Conservation (phyloP, 2,888 invertebrate species). For the Drosophila merina region DNA sequence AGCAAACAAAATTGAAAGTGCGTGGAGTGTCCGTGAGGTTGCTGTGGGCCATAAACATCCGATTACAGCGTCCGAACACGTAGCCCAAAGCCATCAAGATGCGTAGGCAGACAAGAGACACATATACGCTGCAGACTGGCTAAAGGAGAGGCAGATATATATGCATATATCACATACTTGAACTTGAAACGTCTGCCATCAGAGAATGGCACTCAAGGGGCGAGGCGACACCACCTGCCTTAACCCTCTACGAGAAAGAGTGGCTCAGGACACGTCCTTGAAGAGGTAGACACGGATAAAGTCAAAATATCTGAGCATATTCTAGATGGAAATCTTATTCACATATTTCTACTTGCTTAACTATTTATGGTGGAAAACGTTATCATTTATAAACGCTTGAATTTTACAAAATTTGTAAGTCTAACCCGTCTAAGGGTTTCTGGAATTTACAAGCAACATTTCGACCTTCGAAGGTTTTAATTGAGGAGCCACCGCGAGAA, state of each 20-base stretch:
- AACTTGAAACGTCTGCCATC: slow-evolving; percentile 39
- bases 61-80: slow-evolving; percentile 64
- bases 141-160: slow-evolving; percentile 17
- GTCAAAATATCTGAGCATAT: background rate
- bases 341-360: too few relatives aligned
- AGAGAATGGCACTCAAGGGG: slow-evolving; percentile 21
- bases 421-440: too few relatives aligned
- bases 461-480: slow-evolving; percentile 9
- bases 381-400: background rate
- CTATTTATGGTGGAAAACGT: background rate
- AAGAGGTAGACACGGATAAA: slow-evolving; percentile 16
- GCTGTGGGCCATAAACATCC: slow-evolving; percentile 57
- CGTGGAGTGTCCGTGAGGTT: slow-evolving; percentile 46
- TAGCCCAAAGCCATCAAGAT: slow-evolving; percentile 59
- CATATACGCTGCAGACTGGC: slow-evolving; percentile 8
- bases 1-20: slow-evolving; percentile 37
- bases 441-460: background rate
- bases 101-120: slow-evolving; percentile 52
- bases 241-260: slow-evolving; percentile 16
- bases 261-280: slow-evolving; percentile 24
- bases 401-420: too few relatives aligned
- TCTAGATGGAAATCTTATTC: background rate
- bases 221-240: slow-evolving; percentile 13
- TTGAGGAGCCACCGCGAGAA: slow-evolving; percentile 22
- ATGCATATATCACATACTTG: slow-evolving; percentile 32